Conservation (phyloP, 2,797 vertebrate genomes). For the Pseudochromis fuscus region DNA sequence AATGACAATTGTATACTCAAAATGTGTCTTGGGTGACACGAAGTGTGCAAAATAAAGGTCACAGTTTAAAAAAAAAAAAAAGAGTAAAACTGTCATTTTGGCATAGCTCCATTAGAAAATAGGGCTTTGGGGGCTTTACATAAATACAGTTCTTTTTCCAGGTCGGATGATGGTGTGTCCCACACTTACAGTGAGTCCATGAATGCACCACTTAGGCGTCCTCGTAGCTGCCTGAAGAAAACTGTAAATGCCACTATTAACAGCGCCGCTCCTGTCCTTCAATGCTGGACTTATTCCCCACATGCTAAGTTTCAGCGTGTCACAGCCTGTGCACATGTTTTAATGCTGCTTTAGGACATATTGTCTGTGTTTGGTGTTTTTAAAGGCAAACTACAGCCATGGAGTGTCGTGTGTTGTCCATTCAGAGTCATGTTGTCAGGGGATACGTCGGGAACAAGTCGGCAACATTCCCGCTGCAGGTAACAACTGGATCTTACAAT, state of each 20-base stretch:
- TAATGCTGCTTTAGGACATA: constrained; percentile 18
- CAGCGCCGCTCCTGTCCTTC: constrained; percentile 40
- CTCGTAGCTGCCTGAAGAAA: constrained; percentile 59
- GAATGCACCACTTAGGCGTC: constrained; percentile 66
- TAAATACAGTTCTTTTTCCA: too few species aligned
- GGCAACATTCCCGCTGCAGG: constrained; percentile 95
- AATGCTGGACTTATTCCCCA: constrained; percentile 32
- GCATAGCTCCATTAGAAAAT: too few species aligned
- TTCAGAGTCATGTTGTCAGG: constrained; percentile 97
- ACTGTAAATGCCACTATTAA: constrained; percentile 30
- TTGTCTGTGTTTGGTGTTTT: constrained; percentile 2
- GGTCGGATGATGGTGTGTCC: neutral
- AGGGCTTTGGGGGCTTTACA: too few species aligned
- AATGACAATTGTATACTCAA: too few species aligned
- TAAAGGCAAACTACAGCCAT: constrained; percentile 46
- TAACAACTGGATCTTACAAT: constrained; percentile 61
- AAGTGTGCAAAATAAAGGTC: too few species aligned
- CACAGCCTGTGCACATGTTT: neutral
- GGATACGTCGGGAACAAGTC: constrained; percentile 97
- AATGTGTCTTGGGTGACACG: too few species aligned
- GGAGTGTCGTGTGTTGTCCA: constrained; percentile 93
- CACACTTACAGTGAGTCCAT: rapidly evolving
- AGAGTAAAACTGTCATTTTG: too few species aligned
- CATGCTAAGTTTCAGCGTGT: constrained; percentile 21
- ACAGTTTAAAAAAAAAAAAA: too few species aligned